These are phyloP conservation scores for Scaptodrosophila lebanonensis DNA, from an alignment of 1,140 invertebrate species.

Conservation along the genomic window DNA sequence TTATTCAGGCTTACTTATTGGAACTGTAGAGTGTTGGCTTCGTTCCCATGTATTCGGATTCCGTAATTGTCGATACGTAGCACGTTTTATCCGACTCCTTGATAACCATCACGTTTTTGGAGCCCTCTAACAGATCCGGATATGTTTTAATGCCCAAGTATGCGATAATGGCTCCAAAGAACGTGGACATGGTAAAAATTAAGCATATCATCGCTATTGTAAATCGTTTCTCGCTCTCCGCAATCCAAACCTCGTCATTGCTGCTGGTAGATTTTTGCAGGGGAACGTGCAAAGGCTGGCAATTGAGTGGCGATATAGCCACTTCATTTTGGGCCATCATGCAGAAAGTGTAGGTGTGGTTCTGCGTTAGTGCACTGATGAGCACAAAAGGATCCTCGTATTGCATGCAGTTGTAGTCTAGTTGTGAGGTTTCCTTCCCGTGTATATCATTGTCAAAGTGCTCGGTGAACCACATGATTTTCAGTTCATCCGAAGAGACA, in stretches of 20 bases:
- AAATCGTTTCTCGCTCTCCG: constrained; percentile 45
- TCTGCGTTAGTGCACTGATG: constrained; percentile 18
- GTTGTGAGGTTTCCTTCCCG: not conserved
- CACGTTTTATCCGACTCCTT: constrained; percentile 44
- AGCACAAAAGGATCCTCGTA: constrained; percentile 30
- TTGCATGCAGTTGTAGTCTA: constrained; percentile 45
- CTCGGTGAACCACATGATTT: constrained; percentile 55
- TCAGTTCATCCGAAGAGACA: constrained; percentile 9
- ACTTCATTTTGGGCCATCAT: constrained; percentile 23
- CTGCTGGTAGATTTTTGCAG: not conserved
- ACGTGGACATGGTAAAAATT: constrained; percentile 43
- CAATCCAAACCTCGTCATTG: constrained; percentile 17
- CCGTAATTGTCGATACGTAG: constrained; percentile 46
- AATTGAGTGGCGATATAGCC: constrained; percentile 44
- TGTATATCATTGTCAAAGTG: not conserved
- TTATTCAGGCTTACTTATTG: constrained; percentile 5
- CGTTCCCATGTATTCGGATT: constrained; percentile 18
- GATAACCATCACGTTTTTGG: constrained; percentile 53
- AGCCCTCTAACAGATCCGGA: constrained; percentile 52
- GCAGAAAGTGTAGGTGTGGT: constrained; percentile 56
- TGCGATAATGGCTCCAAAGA: constrained; percentile 41
- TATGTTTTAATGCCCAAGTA: constrained; percentile 51
- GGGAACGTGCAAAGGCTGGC: constrained; percentile 45
- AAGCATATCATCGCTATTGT: constrained; percentile 50
- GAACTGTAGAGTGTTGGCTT: not conserved